Base-by-base conservation (phyloP, 2,797 vertebrate genomes). In the Saxicola maurus region DNA sequence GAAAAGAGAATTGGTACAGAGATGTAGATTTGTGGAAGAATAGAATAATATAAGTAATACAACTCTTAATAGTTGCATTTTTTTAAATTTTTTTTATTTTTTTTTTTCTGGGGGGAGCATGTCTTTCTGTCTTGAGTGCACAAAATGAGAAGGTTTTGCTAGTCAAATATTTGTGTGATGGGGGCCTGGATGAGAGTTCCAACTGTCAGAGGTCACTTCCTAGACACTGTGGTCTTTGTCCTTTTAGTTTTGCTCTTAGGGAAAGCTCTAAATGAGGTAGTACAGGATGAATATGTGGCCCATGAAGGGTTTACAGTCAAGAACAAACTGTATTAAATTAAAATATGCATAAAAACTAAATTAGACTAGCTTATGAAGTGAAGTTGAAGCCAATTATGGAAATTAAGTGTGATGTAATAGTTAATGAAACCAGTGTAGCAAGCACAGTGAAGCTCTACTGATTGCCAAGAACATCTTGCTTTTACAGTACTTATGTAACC, bases 341-440 rank as follows among this genome's bases (percentile, higher is more conserved):
- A 94, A 93, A 94, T 93, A 93, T 92, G 95, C 91, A 94, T 92
- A 90, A 93, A 91, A 95, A 66, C 68, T 91, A 92, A 92, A 87
- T 94, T 74, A 93, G 87, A 89, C 77, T 84, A 87, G 92, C 87
- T 96, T 95, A 93, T 89, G 83, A 96, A 95, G 49, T 94, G 91
- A 82, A 95, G 93, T 87, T 96, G 93, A 96, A 94, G 93, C 94
- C 92, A 94, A 94, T 96, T 96, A 96, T 94, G 95, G 81, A 96
- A 96, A 96, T 96, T 89, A 95, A 92, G 91, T 89, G 93, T 96
- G 95, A 96, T 96, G 94, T 95, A 96, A 95, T 95, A 92, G 87
- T 94, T 96, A 94, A 95, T 95, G 89, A 96, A 96, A 94, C 86
- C 94, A 95, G 84, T 91, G 92, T 91, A 94, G 94, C 94, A 95